phyloP scores from a whole-genome alignment of 2,888 invertebrate species.

The Lissocephala sabroskyi region DNA sequence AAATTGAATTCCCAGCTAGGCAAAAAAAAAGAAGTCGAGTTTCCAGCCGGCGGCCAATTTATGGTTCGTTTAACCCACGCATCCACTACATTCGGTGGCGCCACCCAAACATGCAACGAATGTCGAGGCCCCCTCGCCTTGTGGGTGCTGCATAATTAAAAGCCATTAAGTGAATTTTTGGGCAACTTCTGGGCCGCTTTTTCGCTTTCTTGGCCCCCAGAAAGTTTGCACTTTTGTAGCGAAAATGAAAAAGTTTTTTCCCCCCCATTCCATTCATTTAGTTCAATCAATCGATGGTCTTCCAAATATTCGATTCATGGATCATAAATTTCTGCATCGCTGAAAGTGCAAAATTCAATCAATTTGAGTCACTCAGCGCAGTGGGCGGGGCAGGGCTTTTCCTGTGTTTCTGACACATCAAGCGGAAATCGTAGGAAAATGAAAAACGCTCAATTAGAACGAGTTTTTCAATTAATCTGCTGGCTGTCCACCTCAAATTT shows the following conservation, averaged over 20 bases:
- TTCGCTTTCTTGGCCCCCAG: not conserved
- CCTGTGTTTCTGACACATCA: no score
- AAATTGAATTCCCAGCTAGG: constrained; percentile 48
- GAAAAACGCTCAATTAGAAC: no score
- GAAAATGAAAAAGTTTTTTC: constrained; percentile 32
- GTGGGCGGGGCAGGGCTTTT: no score
- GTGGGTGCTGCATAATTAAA: constrained; percentile 55
- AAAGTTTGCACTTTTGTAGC: constrained; percentile 46
- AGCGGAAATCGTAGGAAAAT: no score
- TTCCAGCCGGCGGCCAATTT: not conserved
- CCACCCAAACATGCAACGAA: constrained; percentile 46
- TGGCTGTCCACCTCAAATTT: no score
- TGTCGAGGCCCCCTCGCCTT: constrained; percentile 31
- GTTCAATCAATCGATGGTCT: not conserved
- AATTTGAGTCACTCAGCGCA: constrained; percentile 65
- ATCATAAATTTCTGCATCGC: constrained; percentile 41
- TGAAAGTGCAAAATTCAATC: constrained; percentile 63
- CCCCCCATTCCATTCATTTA: constrained; percentile 10
- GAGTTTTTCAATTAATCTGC: constrained; percentile 43
- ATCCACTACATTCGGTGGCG: constrained; percentile 10
- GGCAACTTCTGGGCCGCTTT: constrained; percentile 40
- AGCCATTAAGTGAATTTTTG: constrained; percentile 58
- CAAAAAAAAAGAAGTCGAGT: no score
- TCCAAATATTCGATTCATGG: no score
- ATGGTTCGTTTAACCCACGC: constrained; percentile 3